Base-by-base conservation (phyloP, 2,113 vertebrate genomes). In the Elaphurus davidianus region DNA sequence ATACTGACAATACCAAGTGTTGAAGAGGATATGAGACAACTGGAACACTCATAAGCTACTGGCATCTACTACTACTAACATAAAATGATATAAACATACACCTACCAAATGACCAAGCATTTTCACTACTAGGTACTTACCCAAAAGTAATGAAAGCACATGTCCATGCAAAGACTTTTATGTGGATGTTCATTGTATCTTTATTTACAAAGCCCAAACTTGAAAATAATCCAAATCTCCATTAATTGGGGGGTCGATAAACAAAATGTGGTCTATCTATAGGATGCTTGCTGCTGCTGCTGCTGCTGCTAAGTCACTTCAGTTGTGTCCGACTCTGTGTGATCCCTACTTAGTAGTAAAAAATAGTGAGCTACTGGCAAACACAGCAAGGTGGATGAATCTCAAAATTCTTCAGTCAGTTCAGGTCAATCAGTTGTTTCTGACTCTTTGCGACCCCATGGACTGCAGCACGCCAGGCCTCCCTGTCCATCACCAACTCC, bases 151-250 rank as follows among this genome's bases (percentile, higher is more conserved):
- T 67, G 57, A 81, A 62, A 92, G 33, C 2, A 5, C 30, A 62
- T 23, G 7, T 33, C 36, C 13, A 28, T 55, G 40, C 4, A 59
- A 87, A 97, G 87, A 88, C 25, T 88, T 60, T 45, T 54, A 52
- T 13, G 3, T 59, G 21, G n/a, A 36, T 85, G 23, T 74, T 91
- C 36, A 45, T 15, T 90, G 3, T 16, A 74, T 84, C 74, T 87
- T 74, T 79, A 62, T 71, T 87, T 17, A 64, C 57, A 97, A 43
- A 92, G 43, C 27, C 5, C 40, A 28, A 90, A 60, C 17, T 13
- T 88, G 59, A 50, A 95, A 92, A 74, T 25, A 87, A 79, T 15
- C 25, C 27, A 86, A 91, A 95, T 30, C 12, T 45, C 36, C 2
- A 13, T 83, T 47, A 81, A 54, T 19, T 83, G 36, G 16, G n/a